Conservation (phyloP, 2,113 vertebrate genomes). For the Rhinopithecus roxellana region DNA sequence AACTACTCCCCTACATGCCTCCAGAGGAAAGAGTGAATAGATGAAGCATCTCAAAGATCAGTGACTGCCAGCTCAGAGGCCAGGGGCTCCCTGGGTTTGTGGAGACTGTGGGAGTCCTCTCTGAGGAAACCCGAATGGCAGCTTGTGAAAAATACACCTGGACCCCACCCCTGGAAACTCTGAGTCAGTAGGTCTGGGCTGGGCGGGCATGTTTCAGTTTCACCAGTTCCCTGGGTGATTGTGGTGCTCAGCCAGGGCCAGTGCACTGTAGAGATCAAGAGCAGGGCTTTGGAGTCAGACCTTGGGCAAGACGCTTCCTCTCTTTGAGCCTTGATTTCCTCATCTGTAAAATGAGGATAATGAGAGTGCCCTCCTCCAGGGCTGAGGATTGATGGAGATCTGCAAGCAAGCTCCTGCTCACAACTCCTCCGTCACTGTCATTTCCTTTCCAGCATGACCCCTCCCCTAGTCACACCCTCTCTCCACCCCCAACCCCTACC, state of each 20-base stretch:
- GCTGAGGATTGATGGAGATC: background rate
- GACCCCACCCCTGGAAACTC: conserved; percentile 67
- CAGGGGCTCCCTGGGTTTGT: background rate
- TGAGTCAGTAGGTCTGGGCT: conserved; percentile 60
- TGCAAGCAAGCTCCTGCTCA: background rate
- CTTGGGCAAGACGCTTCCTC: background rate
- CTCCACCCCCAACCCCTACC: background rate
- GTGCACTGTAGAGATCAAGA: background rate
- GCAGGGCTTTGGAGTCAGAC: background rate
- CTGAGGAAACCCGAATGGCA: no score
- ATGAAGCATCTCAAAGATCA: background rate
- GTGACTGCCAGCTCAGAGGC: background rate
- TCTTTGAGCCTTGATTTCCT: background rate
- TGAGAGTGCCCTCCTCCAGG: background rate
- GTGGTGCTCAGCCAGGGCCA: background rate
- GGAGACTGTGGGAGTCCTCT: background rate
- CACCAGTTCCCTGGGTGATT: conserved; percentile 14
- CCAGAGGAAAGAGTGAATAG: background rate
- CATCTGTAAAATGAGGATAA: background rate
- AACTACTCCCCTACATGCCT: background rate
- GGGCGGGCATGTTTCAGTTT: conserved; percentile 18
- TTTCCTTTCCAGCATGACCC: conserved; percentile 51
- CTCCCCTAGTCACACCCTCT: background rate
- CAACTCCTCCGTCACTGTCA: background rate
- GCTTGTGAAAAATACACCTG: conserved; percentile 34